Percentiles rank a stretch among this genome's conserved stretches.
These are phyloP conservation scores for Acleris cristana DNA, from an alignment of 2,888 invertebrate genomes.

Conservation along the genomic window DNA sequence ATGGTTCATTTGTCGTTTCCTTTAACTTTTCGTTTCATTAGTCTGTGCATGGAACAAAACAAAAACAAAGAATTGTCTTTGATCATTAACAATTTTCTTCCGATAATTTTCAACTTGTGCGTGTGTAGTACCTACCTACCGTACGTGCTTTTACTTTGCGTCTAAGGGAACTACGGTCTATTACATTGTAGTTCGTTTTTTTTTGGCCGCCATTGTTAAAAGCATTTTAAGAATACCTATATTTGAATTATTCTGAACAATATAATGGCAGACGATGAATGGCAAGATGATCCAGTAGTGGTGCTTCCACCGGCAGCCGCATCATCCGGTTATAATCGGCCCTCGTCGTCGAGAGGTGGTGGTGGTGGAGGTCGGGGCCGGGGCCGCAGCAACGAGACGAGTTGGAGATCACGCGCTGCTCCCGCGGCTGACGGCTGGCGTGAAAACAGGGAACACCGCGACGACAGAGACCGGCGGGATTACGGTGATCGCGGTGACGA, in stretches of 20 bases:
- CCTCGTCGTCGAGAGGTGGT: constrained; percentile 43
- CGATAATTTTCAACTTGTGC: too few relatives aligned
- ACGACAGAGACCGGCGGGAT: constrained; percentile 37
- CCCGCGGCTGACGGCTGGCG: constrained; percentile 3
- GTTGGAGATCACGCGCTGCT: constrained; percentile 57
- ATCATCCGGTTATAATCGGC: constrained; percentile 51
- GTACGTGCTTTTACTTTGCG: too few relatives aligned
- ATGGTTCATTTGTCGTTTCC: too few relatives aligned
- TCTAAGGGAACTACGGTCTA: too few relatives aligned
- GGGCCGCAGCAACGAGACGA: constrained; percentile 51
- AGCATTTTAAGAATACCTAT: too few relatives aligned
- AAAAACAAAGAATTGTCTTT: neutral
- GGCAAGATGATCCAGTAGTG: constrained; percentile 54
- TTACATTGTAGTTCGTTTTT: too few relatives aligned
- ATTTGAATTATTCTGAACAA: neutral
- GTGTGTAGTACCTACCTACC: too few relatives aligned
- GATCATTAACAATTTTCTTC: neutral
- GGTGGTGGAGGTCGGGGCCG: constrained; percentile 45
- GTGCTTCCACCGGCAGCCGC: constrained; percentile 43
- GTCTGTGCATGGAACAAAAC: too few relatives aligned
- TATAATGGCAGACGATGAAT: constrained; percentile 64
- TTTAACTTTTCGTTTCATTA: too few relatives aligned
- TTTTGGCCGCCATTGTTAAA: too few relatives aligned
- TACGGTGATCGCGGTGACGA: constrained; percentile 45
- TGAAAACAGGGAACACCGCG: constrained; percentile 25